phyloP scores from a whole-genome alignment of 2,888 invertebrate species.

The Tridacna gigas region DNA sequence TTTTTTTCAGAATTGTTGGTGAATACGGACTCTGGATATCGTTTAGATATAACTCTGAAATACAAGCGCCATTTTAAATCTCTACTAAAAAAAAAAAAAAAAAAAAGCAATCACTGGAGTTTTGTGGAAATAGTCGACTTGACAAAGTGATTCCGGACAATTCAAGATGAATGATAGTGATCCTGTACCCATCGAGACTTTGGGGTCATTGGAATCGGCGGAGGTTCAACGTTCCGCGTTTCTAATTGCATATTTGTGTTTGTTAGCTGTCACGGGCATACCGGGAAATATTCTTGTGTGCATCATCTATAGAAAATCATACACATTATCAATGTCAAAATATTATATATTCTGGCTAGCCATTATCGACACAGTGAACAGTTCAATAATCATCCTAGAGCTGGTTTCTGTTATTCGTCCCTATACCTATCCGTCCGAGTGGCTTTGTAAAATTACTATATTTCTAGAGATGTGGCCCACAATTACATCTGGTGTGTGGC shows the following conservation, averaged over 20 bases:
- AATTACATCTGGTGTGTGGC: constrained; percentile 41
- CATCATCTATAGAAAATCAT: constrained; percentile 30
- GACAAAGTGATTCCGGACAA: too few relatives aligned
- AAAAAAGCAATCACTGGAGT: too few relatives aligned
- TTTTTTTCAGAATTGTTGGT: too few relatives aligned
- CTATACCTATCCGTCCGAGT: constrained; percentile 41
- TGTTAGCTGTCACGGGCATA: constrained; percentile 48
- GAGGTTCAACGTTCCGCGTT: constrained; percentile 39
- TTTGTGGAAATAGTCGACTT: too few relatives aligned
- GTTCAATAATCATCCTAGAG: constrained; percentile 47
- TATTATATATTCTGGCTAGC: constrained; percentile 57
- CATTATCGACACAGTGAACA: constrained; percentile 48
- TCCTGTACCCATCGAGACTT: neutral
- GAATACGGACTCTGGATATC: too few relatives aligned
- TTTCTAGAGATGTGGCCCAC: constrained; percentile 56
- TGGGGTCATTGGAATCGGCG: constrained; percentile 29
- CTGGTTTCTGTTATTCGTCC: constrained; percentile 51
- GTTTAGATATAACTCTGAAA: too few relatives aligned
- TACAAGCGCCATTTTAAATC: too few relatives aligned
- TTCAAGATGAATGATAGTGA: neutral
- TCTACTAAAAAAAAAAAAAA: too few relatives aligned
- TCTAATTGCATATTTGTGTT: constrained; percentile 36
- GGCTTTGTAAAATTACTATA: constrained; percentile 57
- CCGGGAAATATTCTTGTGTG: constrained; percentile 55
- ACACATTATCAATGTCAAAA: constrained; percentile 40